These are phyloP conservation scores for Temnothorax longispinosus DNA, from an alignment of 1,140 invertebrate genomes.

Conservation along the genomic window DNA sequence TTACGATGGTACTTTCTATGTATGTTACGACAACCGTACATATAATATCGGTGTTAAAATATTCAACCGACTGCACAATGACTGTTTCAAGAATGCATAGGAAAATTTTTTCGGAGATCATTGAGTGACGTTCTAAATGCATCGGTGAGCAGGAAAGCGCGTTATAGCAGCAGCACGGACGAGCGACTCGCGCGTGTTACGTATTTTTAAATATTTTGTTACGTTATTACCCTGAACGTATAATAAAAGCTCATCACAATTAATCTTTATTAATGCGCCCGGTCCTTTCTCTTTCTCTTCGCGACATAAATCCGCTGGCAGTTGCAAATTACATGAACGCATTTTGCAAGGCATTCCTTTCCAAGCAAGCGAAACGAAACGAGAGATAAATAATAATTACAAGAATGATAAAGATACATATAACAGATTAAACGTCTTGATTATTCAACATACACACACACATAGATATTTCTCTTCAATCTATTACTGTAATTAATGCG, in stretches of 20 bases:
- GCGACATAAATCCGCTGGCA: neutral
- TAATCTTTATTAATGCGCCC: conserved; percentile 41
- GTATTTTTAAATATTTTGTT: conserved; percentile 20
- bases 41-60: neutral
- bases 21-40: neutral
- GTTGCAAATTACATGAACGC: conserved; percentile 29
- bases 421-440: conserved; percentile 24
- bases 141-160: conserved; percentile 2
- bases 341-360: conserved; percentile 23
- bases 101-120: conserved; percentile 13
- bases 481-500: conserved; percentile 23
- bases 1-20: neutral
- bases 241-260: conserved; percentile 29
- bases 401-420: conserved; percentile 20
- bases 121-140: conserved; percentile 5
- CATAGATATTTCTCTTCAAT: neutral
- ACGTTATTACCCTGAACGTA: neutral
- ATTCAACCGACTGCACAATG: neutral
- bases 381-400: conserved; percentile 40
- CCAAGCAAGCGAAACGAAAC: conserved; percentile 24
- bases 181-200: neutral
- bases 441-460: neutral
- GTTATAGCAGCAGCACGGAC: neutral
- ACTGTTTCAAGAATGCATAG: neutral
- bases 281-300: neutral